Conservation (phyloP, 2,797 vertebrate genomes). For the Otolemur crassicaudatus region DNA sequence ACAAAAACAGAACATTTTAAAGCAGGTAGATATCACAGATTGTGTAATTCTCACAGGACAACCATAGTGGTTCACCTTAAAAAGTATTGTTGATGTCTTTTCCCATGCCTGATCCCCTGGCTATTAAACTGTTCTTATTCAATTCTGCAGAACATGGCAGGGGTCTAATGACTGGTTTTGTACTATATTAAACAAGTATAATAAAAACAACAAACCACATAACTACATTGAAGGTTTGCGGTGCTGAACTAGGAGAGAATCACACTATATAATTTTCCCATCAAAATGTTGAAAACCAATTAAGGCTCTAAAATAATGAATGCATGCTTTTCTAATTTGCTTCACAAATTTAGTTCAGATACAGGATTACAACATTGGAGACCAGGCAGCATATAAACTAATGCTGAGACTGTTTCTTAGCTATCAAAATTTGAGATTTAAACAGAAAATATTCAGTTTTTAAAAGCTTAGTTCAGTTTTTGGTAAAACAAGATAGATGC, state of each 20-base stretch:
- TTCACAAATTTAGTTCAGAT: constrained; percentile 36
- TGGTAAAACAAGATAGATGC: constrained; percentile 72
- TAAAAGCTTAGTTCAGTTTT: constrained; percentile 73
- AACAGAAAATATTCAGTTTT: constrained; percentile 73
- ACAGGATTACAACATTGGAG: neutral
- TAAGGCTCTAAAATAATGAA: constrained; percentile 59
- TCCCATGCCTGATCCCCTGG: neutral
- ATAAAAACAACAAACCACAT: constrained; percentile 25
- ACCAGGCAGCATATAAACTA: constrained; percentile 49
- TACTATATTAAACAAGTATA: constrained; percentile 21
- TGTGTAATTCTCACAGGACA: neutral
- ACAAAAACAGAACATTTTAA: neutral
- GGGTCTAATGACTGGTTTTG: constrained; percentile 38
- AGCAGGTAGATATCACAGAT: neutral
- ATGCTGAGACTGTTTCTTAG: constrained; percentile 80
- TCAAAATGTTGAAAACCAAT: constrained; percentile 54
- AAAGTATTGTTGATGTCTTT: neutral
- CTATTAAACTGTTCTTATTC: constrained; percentile 46
- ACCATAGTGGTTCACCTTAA: neutral
- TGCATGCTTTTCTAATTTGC: neutral
- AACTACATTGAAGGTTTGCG: neutral
- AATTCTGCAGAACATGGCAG: constrained; percentile 34
- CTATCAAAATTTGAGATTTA: constrained; percentile 80
- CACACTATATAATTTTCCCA: constrained; percentile 11
- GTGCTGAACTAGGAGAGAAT: neutral